phyloP scores from a whole-genome alignment of 2,888 invertebrate species.

The Caenorhabditis virilis region DNA sequence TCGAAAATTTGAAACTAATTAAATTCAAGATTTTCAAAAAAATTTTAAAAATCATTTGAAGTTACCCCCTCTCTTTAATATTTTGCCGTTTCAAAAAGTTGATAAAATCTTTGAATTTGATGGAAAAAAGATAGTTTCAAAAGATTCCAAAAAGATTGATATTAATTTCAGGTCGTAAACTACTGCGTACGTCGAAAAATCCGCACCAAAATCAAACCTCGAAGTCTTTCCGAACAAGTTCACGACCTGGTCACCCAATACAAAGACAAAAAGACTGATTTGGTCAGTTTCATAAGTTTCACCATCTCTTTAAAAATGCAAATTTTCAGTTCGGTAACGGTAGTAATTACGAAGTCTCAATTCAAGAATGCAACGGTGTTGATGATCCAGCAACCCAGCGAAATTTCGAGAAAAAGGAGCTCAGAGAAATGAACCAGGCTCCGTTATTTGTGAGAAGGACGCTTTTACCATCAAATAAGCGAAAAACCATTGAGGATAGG shows the following conservation, averaged over 20 bases:
- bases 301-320: not conserved
- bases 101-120: not conserved
- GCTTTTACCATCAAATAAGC: constrained; percentile 42
- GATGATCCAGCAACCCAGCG: constrained; percentile 22
- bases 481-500: constrained; percentile 54
- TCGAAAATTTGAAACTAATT: no score
- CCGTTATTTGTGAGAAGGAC: constrained; percentile 45
- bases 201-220: constrained; percentile 31
- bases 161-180: constrained; percentile 42
- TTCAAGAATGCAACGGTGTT: constrained; percentile 30
- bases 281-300: not conserved
- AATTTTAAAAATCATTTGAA: not conserved
- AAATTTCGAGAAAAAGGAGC: constrained; percentile 49
- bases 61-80: not conserved
- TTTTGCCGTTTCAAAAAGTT: no score
- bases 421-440: constrained; percentile 50
- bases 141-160: constrained; percentile 4
- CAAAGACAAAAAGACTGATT: constrained; percentile 36
- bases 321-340: constrained; percentile 26
- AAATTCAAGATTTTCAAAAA: no score
- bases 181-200: constrained; percentile 49
- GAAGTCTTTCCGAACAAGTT: constrained; percentile 48
- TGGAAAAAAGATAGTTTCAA: constrained; percentile 3
- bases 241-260: constrained; percentile 52
- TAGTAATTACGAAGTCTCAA: constrained; percentile 42